Evolutionary conservation across 2,797 vertebrate species (phyloP), one percentile per base, ranked within the genome.

Genomic region (Typhlichthys eigenmanni): DNA sequence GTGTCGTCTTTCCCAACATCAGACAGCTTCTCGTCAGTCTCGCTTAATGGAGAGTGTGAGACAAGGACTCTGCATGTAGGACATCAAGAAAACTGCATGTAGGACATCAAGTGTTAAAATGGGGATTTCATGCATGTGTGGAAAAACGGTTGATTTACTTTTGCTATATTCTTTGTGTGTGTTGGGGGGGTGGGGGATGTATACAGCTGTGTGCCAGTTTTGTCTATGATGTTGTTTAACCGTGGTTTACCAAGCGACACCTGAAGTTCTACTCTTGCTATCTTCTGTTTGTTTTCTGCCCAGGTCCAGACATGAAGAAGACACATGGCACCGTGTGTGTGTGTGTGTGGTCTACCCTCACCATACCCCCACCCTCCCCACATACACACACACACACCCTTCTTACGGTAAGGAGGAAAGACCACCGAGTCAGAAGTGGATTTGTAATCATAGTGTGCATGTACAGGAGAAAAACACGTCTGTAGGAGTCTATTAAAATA

Each of bases 231-330:
- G 19, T 75, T 71, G 74, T 81, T 82, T 82, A 81, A 66, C 79
- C 63, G 75, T 12, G 66, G 58, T 83, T 78, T 75, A 76, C 59
- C 60, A 82, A 80, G 78, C 53, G 69, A 83, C 83, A 86, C 78
- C 81, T 83, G 69, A 83, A 80, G 80, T 85, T 52, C 82, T 75
- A 60, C 62, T 47, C 50, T 58, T 67, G 65, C 73, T 77, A 62
- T 76, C 53, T 52, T 76, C 47, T 84, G 72, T 82, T 85, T 85
- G 69, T 77, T 85, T 82, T 78, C 67, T 84, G 58, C 64, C 80
- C 84, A 88, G 88, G 88, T 88, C 83, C 84, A 90, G 84, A 87
- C 80, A 75, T 59, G 84, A 86, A 77, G 76, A 76, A 87, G 82
- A 8, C 52, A 47, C 61, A 74, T 49, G 68, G 76, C 84, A 83